Base-by-base conservation (phyloP, 1,140 invertebrate genomes). In the Akabosia matsudoensis region DNA sequence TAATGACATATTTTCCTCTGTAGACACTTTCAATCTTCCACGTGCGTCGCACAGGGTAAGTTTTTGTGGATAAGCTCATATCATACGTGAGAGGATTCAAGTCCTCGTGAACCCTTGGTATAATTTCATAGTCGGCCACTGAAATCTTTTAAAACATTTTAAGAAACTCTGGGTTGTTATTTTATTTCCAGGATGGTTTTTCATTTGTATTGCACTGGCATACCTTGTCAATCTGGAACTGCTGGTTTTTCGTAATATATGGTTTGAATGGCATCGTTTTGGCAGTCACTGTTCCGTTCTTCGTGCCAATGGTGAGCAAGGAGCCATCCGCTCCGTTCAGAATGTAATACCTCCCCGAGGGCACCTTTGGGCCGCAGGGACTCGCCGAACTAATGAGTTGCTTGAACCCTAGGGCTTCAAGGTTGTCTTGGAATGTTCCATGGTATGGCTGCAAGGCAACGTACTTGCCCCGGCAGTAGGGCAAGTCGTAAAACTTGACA, bases 371-470 rank as follows among this genome's bases (percentile, higher is more conserved):
- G 45, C 79, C 79, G 34, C 79, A 80, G 0, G 79, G 74, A 51
- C 79, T 75, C 3, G 67, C 76, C 14, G 79, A 80, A 31, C 70
- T 78, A 28, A 80, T 74, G n/a, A 78, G 54, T 70, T 78, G 54
- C 13, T 78, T 72, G 30, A 80, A 80, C 37, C 72, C 64, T 13
- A 80, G 31, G 7, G 37, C 33, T 14, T 74, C 73, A 18, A 80
- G 56, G 61, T 80, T 78, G 10, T 78, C 75, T 71, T 78, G 77
- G 67, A 78, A 80, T 16, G 74, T 78, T 70, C 74, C 70, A 73
- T 80, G 79, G 56, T 80, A 77, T 0, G 79, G 79, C 33, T 80
- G 79, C 4, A 80, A 24, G 0, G 79, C 76, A 3, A 80, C 79
- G 33, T 72, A 73, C 45, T 80, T 80, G 26, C 79, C 79, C 16